These are phyloP conservation scores for Abscondita cerata DNA, from an alignment of 2,888 invertebrate species.

Conservation along the genomic window DNA sequence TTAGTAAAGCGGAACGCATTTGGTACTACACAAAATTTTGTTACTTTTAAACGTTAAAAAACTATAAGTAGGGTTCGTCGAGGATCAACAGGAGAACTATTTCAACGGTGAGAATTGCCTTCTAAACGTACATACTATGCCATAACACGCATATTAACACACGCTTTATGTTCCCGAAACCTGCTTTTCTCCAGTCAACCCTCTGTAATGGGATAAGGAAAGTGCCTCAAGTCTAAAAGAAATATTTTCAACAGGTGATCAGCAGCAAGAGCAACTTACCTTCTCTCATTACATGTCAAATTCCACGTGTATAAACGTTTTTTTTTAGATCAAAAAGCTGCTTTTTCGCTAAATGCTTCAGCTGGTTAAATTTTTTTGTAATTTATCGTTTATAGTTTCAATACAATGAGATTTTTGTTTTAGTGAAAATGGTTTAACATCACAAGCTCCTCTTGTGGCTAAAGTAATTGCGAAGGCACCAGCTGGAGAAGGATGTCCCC, in stretches of 20 bases:
- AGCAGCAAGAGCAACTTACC: conserved; percentile 54
- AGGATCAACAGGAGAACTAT: conserved; percentile 14
- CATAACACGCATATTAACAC: conserved; percentile 46
- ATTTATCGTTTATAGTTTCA: conserved; percentile 4
- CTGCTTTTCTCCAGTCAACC: conserved; percentile 54
- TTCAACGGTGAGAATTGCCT: conserved; percentile 54
- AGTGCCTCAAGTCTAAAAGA: conserved; percentile 65
- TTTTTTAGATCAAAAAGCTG: conserved; percentile 42
- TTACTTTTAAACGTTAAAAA: conserved; percentile 20
- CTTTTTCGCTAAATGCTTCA: conserved; percentile 43
- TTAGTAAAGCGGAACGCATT: conserved; percentile 18
- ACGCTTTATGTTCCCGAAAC: conserved; percentile 47
- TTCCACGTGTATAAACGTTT: conserved; percentile 30
- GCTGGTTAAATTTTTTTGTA: conserved; percentile 15
- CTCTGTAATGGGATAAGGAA: conserved; percentile 77
- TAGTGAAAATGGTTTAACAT: conserved; percentile 20
- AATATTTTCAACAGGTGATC: conserved; percentile 42
- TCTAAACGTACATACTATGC: conserved; percentile 28
- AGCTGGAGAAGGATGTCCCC: conserved; percentile 85
- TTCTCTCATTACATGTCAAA: conserved; percentile 57
- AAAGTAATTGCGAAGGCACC: conserved; percentile 81
- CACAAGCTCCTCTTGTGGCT: conserved; percentile 55
- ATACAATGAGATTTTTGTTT: conserved; percentile 20
- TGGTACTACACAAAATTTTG: conserved; percentile 22
- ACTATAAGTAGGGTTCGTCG: conserved; percentile 24